Evolutionary conservation across 2,888 invertebrate genomes (phyloP), one percentile per base, ranked within the genome.

Genomic region (Acleris cristana): DNA sequence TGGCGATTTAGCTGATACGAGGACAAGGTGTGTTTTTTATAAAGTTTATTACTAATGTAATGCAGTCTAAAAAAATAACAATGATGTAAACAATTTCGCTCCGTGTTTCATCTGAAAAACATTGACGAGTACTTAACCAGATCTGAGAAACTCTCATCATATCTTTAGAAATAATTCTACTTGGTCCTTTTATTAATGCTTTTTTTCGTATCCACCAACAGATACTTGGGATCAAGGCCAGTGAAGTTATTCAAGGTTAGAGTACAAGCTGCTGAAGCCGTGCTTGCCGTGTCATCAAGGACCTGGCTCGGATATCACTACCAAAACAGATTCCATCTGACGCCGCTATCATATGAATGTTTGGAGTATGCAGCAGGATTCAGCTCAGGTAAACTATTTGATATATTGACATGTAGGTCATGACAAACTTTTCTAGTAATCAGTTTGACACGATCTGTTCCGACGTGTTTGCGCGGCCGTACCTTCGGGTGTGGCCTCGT

Each of bases 291-390:
- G 95, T 99, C 99, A 0, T 99, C 98, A 74, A 94, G 99, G 73
- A 98, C 99, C 0, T 99, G 99, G 99, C 93, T 99, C 26, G 98
- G 99, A 80, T 99, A 99, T 84, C 98, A 98, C 80, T 99, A 99
- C 86, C 99, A 99, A 87, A 99, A 98, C 89, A 94, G 97, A 62
- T 98, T 98, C 80, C 99, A 99, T 87, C 92, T 99, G 56, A 99
- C 99, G 0, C 99, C 99, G 0, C 89, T 99, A 0, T 99, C 99
- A 0, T 99, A 99, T 82, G 99, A 99, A 87, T 97, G 98, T 65
- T 90, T 99, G 66, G 99, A 99, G 84, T 99, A 98, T 89, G 99
- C 99, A 0, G 98, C 99, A 1, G 99, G 99, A 3, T 99, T 99
- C 87, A 95, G 95, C 84, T 96, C 96, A 73, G 94, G 94, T 89